phyloP scores from a whole-genome alignment of 2,888 invertebrate species.

The Acronicta aceris region DNA sequence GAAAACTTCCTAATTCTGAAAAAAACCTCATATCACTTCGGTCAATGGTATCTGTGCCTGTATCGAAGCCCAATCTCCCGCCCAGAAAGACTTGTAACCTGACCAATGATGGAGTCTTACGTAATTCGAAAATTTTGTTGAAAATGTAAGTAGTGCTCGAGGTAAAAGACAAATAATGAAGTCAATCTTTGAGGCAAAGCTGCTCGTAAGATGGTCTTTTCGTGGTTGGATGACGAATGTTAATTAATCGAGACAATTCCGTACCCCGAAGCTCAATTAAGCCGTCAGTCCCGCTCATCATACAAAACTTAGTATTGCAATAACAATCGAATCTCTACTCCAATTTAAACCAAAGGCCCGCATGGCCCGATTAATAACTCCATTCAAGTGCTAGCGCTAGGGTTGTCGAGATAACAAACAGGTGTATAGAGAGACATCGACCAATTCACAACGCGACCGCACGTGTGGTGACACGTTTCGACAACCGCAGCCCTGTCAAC shows the following conservation, averaged over 20 bases:
- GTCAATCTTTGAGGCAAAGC: too few species aligned
- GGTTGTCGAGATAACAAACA: slow-evolving; percentile 49
- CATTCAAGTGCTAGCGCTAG: slow-evolving; percentile 31
- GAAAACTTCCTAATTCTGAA: too few species aligned
- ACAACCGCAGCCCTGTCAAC: slow-evolving; percentile 41
- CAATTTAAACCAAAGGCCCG: slow-evolving; percentile 34
- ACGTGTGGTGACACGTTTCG: slow-evolving; percentile 30
- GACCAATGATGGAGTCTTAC: too few species aligned
- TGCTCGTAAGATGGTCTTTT: too few species aligned
- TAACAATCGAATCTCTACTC: slow-evolving; percentile 24
- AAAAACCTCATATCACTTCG: too few species aligned
- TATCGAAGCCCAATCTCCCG: too few species aligned
- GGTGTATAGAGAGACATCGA: slow-evolving; percentile 23
- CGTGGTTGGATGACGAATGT: not conserved
- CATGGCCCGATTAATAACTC: slow-evolving; percentile 42
- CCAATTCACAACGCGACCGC: slow-evolving; percentile 24
- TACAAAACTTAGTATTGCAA: slow-evolving; percentile 2
- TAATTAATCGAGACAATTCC: not conserved
- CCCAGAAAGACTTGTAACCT: too few species aligned
- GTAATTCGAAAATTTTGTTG: too few species aligned
- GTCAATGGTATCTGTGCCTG: too few species aligned
- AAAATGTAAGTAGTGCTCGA: too few species aligned
- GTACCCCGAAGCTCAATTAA: not conserved
- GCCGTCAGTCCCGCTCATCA: not conserved
- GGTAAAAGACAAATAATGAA: too few species aligned